These are phyloP conservation scores for Guaruba guarouba DNA, from an alignment of 2,113 vertebrate species.

Conservation along the genomic window DNA sequence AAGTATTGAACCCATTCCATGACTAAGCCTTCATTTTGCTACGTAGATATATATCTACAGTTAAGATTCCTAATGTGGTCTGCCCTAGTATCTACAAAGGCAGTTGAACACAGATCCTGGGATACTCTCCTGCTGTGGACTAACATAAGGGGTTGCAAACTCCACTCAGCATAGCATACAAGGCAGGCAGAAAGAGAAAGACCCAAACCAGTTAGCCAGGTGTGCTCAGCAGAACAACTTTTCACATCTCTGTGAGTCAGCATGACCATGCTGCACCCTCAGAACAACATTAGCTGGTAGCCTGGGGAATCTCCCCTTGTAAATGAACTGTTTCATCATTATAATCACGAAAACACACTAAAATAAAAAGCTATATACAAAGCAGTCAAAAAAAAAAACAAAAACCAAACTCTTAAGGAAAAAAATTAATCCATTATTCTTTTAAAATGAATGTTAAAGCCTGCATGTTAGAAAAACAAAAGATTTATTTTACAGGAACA, in stretches of 20 bases:
- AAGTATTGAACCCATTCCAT: background rate
- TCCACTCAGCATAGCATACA: background rate
- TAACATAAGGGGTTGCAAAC: background rate
- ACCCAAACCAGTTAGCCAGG: background rate
- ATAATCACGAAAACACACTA: background rate
- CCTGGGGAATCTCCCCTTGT: background rate
- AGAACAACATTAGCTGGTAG: background rate
- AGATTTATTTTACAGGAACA: background rate
- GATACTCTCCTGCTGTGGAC: background rate
- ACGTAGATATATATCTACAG: background rate
- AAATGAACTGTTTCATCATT: background rate
- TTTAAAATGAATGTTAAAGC: background rate
- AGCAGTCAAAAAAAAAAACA: background rate
- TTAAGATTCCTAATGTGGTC: background rate
- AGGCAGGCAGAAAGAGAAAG: background rate
- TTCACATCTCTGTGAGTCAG: background rate
- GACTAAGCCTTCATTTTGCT: background rate
- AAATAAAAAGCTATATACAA: background rate
- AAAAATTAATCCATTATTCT: background rate
- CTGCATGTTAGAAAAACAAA: background rate
- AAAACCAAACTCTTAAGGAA: background rate
- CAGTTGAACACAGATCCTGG: background rate
- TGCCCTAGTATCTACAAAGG: background rate
- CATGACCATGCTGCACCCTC: fast-evolving
- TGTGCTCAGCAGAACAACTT: background rate